Percentiles rank a stretch among this genome's conserved stretches.
Conservation (phyloP, 2,797 vertebrate species). For the Chelon auratus region DNA sequence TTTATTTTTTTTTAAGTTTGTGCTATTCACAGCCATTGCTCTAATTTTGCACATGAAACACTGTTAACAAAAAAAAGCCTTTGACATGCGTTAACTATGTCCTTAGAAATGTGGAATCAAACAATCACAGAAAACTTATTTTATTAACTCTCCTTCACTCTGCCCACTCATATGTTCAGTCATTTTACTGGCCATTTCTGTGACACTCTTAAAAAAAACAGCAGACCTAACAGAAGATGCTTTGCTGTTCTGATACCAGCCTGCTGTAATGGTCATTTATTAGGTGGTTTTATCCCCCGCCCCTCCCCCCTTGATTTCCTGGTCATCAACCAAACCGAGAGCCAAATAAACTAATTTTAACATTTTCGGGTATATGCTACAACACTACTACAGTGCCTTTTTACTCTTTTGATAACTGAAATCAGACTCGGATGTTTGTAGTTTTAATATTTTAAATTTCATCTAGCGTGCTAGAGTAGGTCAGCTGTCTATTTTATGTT, state of each 20-base stretch:
- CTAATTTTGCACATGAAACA: slow-evolving; percentile 82
- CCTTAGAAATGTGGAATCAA: slow-evolving; percentile 61
- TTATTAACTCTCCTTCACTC: slow-evolving; percentile 37
- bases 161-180: slow-evolving; percentile 30
- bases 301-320: slow-evolving; percentile 14
- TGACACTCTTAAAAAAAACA: slow-evolving; percentile 45
- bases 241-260: slow-evolving; percentile 71
- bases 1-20: slow-evolving; percentile 44
- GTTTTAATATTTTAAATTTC: slow-evolving; percentile 47
- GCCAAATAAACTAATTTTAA: slow-evolving; percentile 56
- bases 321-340: slow-evolving; percentile 52
- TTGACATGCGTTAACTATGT: slow-evolving; percentile 64
- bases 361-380: slow-evolving; percentile 35
- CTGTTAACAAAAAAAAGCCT: slow-evolving; percentile 68
- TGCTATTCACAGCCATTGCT: slow-evolving; percentile 79
- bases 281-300: slow-evolving; percentile 27
- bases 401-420: slow-evolving; percentile 47
- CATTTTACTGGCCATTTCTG: slow-evolving; percentile 56
- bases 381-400: slow-evolving; percentile 79
- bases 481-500: slow-evolving; percentile 27
- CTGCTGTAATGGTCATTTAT: slow-evolving; percentile 83
- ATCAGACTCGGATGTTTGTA: slow-evolving; percentile 46
- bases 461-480: slow-evolving; percentile 45
- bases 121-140: slow-evolving; percentile 54
- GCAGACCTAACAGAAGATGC: slow-evolving; percentile 35